A percentile compares a stretch with the other conserved stretches of the same genome.
phyloP scores from a whole-genome alignment of 2,888 invertebrate genomes.

The Phyllotreta striolata region DNA sequence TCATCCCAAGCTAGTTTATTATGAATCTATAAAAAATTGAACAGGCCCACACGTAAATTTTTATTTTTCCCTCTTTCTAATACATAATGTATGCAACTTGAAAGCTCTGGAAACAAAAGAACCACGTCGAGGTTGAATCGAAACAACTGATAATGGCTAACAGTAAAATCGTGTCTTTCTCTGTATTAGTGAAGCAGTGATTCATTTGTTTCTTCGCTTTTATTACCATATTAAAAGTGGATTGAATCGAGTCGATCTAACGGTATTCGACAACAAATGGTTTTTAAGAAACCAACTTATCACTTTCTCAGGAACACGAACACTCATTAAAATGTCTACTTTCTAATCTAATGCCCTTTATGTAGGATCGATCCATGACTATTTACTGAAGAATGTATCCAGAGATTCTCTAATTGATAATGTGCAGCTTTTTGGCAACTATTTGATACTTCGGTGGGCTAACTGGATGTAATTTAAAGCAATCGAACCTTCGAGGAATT shows the following conservation, averaged over 20 bases:
- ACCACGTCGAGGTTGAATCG: slow-evolving; percentile 6
- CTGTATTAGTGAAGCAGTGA: slow-evolving; percentile 6
- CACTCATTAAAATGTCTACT: slow-evolving; percentile 9
- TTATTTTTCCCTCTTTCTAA: neutral
- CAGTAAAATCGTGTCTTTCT: slow-evolving; percentile 11
- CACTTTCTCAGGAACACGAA: slow-evolving; percentile 16
- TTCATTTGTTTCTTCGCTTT: slow-evolving; percentile 16
- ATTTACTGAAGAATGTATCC: too few species aligned
- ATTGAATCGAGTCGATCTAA: slow-evolving; percentile 16
- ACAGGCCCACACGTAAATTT: neutral
- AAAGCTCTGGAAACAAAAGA: slow-evolving; percentile 12
- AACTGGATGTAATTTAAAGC: too few species aligned
- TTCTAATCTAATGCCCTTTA: slow-evolving; percentile 13
- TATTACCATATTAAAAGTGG: slow-evolving; percentile 20
- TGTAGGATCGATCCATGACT: neutral
- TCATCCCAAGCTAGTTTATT: too few species aligned
- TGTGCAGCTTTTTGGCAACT: too few species aligned
- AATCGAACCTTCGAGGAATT: too few species aligned
- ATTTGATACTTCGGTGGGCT: too few species aligned
- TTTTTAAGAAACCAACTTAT: slow-evolving; percentile 15
- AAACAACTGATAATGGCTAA: slow-evolving; percentile 15
- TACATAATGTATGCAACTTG: slow-evolving; percentile 9
- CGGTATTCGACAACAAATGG: slow-evolving; percentile 11
- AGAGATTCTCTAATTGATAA: too few species aligned
- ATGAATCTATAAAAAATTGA: neutral